Evolutionary conservation across 35 echinoderm and acorn worm genomes (phyloP).

Genomic region (Stichopus chloronotus): DNA sequence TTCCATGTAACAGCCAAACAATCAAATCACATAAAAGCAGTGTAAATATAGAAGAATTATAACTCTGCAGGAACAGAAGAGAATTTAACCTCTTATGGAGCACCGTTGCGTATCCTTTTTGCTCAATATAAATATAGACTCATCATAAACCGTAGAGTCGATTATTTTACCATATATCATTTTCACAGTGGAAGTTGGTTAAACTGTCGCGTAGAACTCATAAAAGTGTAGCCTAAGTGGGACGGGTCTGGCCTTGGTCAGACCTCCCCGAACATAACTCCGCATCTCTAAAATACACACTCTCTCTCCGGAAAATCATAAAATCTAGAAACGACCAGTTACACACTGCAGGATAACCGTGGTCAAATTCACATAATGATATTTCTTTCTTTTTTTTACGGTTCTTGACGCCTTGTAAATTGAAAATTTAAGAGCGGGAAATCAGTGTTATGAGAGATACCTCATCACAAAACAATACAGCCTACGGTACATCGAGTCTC

Average conservation of each 20-base stretch:
- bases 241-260: background rate
- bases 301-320: slow-evolving; percentile 30
- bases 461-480: background rate
- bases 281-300: slow-evolving; percentile 31
- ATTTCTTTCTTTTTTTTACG: background rate
- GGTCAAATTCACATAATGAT: slow-evolving; percentile 23
- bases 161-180: slow-evolving; percentile 57
- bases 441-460: background rate
- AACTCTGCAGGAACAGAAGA: background rate
- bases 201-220: slow-evolving; percentile 30
- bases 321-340: slow-evolving; percentile 20
- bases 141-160: slow-evolving; percentile 1
- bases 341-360: slow-evolving; percentile 31
- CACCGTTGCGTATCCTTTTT: background rate
- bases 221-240: slow-evolving; percentile 34
- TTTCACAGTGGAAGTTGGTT: slow-evolving; percentile 6
- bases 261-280: slow-evolving; percentile 33
- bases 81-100: slow-evolving; percentile 8
- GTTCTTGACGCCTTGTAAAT: background rate
- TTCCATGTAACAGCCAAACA: slow-evolving; percentile 2
- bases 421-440: background rate
- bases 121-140: slow-evolving; percentile 34
- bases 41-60: too few relatives aligned
- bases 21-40: slow-evolving; percentile 11
- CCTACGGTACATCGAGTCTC: background rate